phyloP scores from a whole-genome alignment of 2,797 vertebrate species.

The Mallotus villosus region DNA sequence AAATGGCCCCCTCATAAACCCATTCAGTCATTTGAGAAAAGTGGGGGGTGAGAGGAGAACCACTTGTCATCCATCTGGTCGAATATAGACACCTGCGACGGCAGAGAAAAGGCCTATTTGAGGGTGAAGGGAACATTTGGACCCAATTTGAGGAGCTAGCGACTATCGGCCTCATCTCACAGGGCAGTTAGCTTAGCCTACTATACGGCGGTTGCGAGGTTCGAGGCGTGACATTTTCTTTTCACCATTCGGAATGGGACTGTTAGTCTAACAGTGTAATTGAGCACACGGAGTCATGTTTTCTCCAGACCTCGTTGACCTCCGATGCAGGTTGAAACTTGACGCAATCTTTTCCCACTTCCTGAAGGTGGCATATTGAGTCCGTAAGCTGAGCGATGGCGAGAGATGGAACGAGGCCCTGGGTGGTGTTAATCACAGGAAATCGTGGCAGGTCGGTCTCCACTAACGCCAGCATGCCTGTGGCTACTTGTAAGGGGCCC shows the following conservation, averaged over 20 bases:
- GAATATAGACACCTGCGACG: conserved; percentile 64
- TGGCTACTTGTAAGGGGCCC: conserved; percentile 2
- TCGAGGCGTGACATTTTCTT: not conserved
- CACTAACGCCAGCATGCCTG: conserved; percentile 24
- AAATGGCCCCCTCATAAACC: conserved; percentile 57
- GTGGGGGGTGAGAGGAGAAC: conserved; percentile 48
- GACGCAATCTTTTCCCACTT: conserved; percentile 3
- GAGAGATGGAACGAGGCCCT: not conserved
- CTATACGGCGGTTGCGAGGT: not conserved
- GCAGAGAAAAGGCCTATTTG: conserved; percentile 29
- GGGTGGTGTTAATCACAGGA: conserved; percentile 2
- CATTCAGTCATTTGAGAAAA: conserved; percentile 56
- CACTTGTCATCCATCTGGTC: conserved; percentile 65
- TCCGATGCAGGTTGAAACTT: not conserved
- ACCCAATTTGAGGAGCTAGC: conserved; percentile 14
- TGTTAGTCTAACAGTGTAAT: not conserved
- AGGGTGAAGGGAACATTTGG: conserved; percentile 46
- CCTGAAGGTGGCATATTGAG: not conserved
- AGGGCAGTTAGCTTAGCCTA: conserved; percentile 7
- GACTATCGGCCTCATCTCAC: not conserved
- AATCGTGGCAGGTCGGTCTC: conserved; percentile 4
- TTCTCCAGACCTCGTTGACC: not conserved
- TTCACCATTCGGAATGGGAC: not conserved
- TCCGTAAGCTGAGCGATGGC: not conserved
- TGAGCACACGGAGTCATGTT: too few species aligned